phyloP scores from a whole-genome alignment of 23 tunicate species.

The Botrylloides violaceus region DNA sequence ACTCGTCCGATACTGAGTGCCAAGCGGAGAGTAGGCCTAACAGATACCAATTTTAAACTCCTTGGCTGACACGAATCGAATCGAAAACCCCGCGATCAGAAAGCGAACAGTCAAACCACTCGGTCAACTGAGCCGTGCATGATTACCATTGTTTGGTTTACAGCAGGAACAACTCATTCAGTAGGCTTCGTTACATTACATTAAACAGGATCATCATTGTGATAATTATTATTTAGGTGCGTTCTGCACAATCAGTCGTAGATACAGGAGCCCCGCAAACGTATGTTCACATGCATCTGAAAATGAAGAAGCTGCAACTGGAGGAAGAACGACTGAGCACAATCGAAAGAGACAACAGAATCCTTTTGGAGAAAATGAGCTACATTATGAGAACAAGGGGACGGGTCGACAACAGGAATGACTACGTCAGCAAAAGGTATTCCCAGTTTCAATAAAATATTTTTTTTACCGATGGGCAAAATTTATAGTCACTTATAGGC shows the following conservation, averaged over 20 bases:
- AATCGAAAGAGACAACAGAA: conserved; percentile 90
- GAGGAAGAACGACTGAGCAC: conserved; percentile 93
- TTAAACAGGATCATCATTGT: background rate
- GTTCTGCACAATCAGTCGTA: conserved; percentile 69
- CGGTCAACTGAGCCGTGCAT: background rate
- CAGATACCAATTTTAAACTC: too few relatives aligned
- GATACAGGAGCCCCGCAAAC: conserved; percentile 90
- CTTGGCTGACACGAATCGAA: too few relatives aligned
- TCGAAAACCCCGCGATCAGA: too few relatives aligned
- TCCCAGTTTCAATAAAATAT: too few relatives aligned
- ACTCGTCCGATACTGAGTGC: too few relatives aligned
- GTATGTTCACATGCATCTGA: conserved; percentile 96
- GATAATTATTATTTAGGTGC: conserved; percentile 28
- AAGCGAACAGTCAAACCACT: background rate
- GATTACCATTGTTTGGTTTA: background rate
- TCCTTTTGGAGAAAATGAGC: conserved; percentile 90
- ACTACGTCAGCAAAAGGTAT: conserved; percentile 84
- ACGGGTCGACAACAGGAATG: conserved; percentile 75
- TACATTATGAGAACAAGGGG: conserved; percentile 81
- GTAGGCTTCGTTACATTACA: too few relatives aligned
- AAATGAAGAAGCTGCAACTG: conserved; percentile 84
- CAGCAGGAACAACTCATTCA: background rate
- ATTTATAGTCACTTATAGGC: too few relatives aligned
- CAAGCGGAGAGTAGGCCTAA: too few relatives aligned
- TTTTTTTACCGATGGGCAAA: too few relatives aligned